Evolutionary conservation across 2,113 vertebrate species (phyloP), one percentile per base, ranked within the genome.

Genomic region (Cephalopholis sonnerati): DNA sequence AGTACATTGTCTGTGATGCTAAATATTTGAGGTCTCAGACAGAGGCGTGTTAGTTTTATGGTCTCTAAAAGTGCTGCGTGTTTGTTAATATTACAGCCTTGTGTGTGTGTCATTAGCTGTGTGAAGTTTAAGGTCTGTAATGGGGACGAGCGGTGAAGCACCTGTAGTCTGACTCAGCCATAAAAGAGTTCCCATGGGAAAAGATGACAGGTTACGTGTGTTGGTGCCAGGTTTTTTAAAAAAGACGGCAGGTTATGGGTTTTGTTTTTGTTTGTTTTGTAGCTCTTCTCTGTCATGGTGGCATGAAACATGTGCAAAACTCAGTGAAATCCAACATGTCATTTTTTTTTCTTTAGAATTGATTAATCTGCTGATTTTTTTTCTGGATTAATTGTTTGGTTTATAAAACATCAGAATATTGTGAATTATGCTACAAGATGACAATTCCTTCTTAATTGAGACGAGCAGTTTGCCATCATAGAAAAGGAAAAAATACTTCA

Each of bases 141-240:
- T 87, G 46, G 77, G n/a, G 44, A 65, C 55, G 5, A 66, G 64
- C 50, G 17, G 57, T 18, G 41, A 61, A 82, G 74, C 84, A 84
- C 74, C 82, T 88, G 83, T 74, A 25, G 55, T 73, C 66, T 48
- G 78, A 69, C 48, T 68, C 62, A 7, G 74, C 36, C 53, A 64
- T 82, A 76, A 84, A 87, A 67, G 27, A 51, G 87, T 91, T 93
- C 89, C 87, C 92, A 80, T 91, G 89, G 91, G 87, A 92, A 88
- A 90, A 68, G 3, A 17, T 15, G 54, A 46, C 32, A 2, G 24
- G 59, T 48, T 63, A 13, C 10, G 24, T n/a, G 55, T 53, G 39
- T 46, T 61, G 24, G 11, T 25, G 27, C 13, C 27, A 51, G 22
- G 18, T 29, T 10, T 36, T 36, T 36, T 36, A 25, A 66, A 48